Evolutionary conservation across 2,888 invertebrate genomes (phyloP).

Genomic region (Steinernema carpocapsae): DNA sequence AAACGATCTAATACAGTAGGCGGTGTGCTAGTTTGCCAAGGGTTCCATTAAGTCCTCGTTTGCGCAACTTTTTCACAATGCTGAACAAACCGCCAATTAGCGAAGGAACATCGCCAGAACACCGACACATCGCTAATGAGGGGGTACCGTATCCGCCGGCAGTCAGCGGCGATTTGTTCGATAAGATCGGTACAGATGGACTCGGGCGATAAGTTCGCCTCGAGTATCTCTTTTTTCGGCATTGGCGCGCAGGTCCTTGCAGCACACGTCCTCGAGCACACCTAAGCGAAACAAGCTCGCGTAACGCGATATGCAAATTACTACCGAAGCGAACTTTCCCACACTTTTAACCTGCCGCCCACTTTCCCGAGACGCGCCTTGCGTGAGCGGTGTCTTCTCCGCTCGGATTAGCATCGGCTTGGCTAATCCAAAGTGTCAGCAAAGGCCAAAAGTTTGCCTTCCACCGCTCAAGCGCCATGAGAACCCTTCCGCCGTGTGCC

Average conservation of each 20-base stretch:
- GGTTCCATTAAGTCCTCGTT: too few species aligned
- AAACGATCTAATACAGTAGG: too few species aligned
- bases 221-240: constrained; percentile 30
- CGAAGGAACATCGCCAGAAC: not conserved
- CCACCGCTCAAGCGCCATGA: not conserved
- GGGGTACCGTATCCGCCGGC: constrained; percentile 17
- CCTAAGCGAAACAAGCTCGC: constrained; percentile 9
- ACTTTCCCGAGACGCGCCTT: not conserved
- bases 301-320: constrained; percentile 33
- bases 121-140: not conserved
- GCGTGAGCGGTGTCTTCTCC: constrained; percentile 1
- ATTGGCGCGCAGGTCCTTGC: not conserved
- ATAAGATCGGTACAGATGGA: constrained; percentile 28
- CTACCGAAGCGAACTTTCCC: constrained; percentile 28
- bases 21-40: too few species aligned
- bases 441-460: constrained; percentile 33
- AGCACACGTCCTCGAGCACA: constrained; percentile 16
- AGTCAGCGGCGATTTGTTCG: constrained; percentile 12
- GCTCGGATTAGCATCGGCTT: constrained; percentile 17
- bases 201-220: not conserved
- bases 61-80: too few species aligned
- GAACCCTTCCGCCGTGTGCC: not conserved
- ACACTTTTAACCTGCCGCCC: constrained; percentile 27
- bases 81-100: not conserved
- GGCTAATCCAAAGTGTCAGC: constrained; percentile 33